These are phyloP conservation scores for Gavialis gangeticus DNA, from an alignment of 2,113 vertebrate genomes.

Conservation along the genomic window DNA sequence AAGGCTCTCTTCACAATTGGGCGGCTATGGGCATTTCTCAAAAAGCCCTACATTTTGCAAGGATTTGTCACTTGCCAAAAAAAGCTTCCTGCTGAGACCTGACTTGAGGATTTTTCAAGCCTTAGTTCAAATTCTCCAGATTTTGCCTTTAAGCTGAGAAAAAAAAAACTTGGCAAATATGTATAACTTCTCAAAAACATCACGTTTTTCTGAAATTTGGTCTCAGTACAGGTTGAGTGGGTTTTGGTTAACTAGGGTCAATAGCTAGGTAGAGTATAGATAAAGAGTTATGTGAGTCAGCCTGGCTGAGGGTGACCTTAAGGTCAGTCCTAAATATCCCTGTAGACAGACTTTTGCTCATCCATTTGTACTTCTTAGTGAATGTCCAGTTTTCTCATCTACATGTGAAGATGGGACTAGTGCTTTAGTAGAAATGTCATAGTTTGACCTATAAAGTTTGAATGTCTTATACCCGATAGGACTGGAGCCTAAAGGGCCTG, in stretches of 20 bases:
- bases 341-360: neutral
- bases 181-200: neutral
- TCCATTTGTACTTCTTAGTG: too few species aligned
- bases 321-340: neutral
- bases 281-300: neutral
- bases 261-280: neutral
- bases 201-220: neutral
- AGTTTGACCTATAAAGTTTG: neutral
- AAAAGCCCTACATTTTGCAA: neutral
- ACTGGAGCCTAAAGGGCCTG: neutral
- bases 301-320: neutral
- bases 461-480: neutral
- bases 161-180: neutral
- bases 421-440: neutral
- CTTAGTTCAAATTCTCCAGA: neutral
- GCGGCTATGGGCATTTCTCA: neutral
- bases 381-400: neutral
- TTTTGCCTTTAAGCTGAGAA: neutral
- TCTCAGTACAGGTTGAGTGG: neutral
- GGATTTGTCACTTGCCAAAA: neutral
- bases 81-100: neutral
- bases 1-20: neutral
- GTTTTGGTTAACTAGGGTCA: neutral
- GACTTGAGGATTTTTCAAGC: neutral
- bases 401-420: neutral